Base-by-base conservation (phyloP, 2,888 invertebrate species). In the Aphidoletes aphidimyza region DNA sequence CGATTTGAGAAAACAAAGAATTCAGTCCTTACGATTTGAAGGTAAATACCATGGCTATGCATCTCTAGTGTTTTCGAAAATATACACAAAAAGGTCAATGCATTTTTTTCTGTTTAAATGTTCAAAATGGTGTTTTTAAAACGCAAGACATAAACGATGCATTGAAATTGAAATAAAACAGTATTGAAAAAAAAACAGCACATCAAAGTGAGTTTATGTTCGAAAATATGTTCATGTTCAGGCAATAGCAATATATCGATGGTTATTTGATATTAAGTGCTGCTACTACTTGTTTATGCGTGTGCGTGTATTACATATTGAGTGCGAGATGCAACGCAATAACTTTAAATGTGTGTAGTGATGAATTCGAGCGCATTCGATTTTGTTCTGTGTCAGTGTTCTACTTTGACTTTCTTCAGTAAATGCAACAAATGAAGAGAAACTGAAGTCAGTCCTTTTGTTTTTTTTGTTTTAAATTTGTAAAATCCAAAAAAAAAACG, bases 281-380 rank as follows among this genome's bases (percentile, higher is more conserved):
- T 22, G 3, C 9, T 54, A 26, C 54, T 11, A 54, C 5, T 54
- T 54, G 22, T 54, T 26, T 26, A 54, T 54, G 54, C 54, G 54
- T 54, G 22, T 54, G 54, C 54, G 22, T 54, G 54, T 54, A 26
- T 54, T 54, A 54, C 54, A 54, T 54, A 54, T 54, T n/a, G n/a
- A n/a, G n/a, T n/a, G n/a, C 26, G 22, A 26, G 54, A 54, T 54
- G 54, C 26, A 54, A 14, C 54, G 54, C 54, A 54, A 26, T 26
- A 8, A 54, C 2, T 19, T 49, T n/a, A n/a, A n/a, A 26, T 2
- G 11, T 26, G 22, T 54, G 54, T 22, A 54, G n/a, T 54, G n/a
- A 54, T 54, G 54, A n/a, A 54, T 54, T 2, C 11, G 47, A 47
- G 17, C 8, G 47, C 3, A 54, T 54, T 22, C 5, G 5, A 54